Conservation (phyloP, 1,140 invertebrate species). For the Cyrtorhinus lividipennis region DNA sequence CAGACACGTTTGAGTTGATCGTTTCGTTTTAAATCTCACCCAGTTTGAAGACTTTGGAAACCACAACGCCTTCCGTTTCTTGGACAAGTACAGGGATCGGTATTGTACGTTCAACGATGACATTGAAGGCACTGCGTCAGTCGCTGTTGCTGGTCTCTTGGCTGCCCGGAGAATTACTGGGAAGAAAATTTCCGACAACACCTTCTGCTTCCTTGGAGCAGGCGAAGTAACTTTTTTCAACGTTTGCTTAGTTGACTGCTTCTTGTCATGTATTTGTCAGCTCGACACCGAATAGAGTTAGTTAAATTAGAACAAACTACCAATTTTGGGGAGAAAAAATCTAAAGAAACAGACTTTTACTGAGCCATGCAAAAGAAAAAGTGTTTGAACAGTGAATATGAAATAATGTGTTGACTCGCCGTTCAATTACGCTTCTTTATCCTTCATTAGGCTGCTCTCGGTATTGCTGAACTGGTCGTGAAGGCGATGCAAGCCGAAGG, state of each 20-base stretch:
- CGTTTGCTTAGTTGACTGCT: neutral
- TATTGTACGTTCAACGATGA: conserved; percentile 97
- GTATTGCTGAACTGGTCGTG: conserved; percentile 73
- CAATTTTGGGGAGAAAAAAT: no score
- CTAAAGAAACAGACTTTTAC: no score
- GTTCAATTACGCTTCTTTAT: no score
- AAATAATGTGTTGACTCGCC: no score
- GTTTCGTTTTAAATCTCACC: no score
- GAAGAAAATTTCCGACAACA: conserved; percentile 61
- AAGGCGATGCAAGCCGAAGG: conserved; percentile 78
- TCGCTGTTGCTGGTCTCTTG: conserved; percentile 78
- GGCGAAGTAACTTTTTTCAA: conserved; percentile 50
- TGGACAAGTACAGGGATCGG: conserved; percentile 69
- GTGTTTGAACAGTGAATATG: no score
- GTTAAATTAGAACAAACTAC: no score
- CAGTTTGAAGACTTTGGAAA: conserved; percentile 96
- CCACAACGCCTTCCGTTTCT: conserved; percentile 78
- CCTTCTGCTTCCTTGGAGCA: conserved; percentile 80
- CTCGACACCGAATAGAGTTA: no score
- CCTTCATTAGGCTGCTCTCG: conserved; percentile 78
- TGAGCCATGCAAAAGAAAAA: no score
- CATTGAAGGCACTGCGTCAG: conserved; percentile 89
- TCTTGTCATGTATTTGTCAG: neutral
- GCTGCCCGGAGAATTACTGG: conserved; percentile 66
- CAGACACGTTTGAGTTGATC: no score